Evolutionary conservation across 1,140 invertebrate genomes (phyloP), one percentile per base, ranked within the genome.

Genomic region (Pogonomyrmex barbatus): DNA sequence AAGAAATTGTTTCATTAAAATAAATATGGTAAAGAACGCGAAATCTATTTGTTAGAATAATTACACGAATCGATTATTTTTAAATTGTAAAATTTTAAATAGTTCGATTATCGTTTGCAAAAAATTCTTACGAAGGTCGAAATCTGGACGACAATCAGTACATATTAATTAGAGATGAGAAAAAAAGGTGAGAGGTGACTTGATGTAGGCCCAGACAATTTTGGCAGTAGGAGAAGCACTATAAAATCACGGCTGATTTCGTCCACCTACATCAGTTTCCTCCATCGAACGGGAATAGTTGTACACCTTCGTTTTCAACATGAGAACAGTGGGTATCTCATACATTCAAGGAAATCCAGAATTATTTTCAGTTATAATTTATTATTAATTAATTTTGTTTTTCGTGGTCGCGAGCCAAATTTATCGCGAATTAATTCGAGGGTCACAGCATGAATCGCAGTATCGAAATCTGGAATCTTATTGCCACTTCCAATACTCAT

Each of bases 121-220:
- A 47, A 36, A 83, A 75, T 82, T 68, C 36, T 52, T 17, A 52
- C 17, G 86, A 88, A 90, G 86, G 77, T 78, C 77, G 30, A 63
- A 47, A 63, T 75, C 47, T 42, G 9, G 36, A 56, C n/a, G 14
- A 76, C 62, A n/a, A 60, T 73, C 12, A 36, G 24, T 10, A 42
- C 17, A 54, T 63, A 9, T 4, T 83, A 75, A 78, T 8, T 71
- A 86, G 65, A 56, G 50, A 36, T 36, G 14, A 5, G n/a, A 17
- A 89, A 84, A 17, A 78, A 92, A 91, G 88, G 91, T 92, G 92
- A 92, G 86, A 91, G 89, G 88, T 92, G 86, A 91, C 81, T 70
- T 58, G 71, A 54, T 9, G 33, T 33, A 47, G 47, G 17, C 36
- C 36, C 76, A 17, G 33, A n/a, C 45, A 39, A 92, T 89, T 92